A percentile compares a stretch with the other conserved stretches of the same genome.
Evolutionary conservation across 2,113 vertebrate genomes (phyloP).

Genomic region (Brachypodius melanocephalos): DNA sequence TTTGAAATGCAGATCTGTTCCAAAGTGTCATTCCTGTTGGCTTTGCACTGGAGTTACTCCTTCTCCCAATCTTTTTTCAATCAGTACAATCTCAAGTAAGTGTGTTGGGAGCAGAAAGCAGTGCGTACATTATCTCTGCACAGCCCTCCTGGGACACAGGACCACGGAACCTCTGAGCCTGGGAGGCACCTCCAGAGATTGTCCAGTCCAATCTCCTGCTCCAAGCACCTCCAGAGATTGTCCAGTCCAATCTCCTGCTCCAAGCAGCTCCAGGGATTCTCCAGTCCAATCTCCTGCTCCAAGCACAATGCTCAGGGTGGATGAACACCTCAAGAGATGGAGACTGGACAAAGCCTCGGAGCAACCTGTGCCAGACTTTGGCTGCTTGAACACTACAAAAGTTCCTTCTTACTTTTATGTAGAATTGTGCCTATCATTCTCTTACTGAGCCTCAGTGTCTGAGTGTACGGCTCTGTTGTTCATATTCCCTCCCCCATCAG

Average conservation of each 20-base stretch:
- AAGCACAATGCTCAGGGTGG: background rate
- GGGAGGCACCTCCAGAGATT: background rate
- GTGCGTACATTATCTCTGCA: background rate
- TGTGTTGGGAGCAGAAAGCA: background rate
- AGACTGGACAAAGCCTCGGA: background rate
- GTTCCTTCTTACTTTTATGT: background rate
- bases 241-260: fast-evolving
- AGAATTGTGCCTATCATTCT: background rate
- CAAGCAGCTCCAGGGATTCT: fast-evolving
- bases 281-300: background rate
- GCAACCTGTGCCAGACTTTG: background rate
- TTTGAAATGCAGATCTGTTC: background rate
- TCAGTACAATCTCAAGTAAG: background rate
- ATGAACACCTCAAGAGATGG: background rate
- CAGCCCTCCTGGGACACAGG: background rate
- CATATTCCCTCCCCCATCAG: background rate
- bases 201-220: fast-evolving
- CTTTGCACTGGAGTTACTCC: background rate
- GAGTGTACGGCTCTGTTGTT: background rate
- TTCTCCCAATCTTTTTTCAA: background rate
- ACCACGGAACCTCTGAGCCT: fast-evolving
- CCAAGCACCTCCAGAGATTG: background rate
- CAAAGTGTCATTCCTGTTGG: background rate
- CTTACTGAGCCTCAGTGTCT: background rate
- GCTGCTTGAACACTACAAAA: no score